These are phyloP conservation scores for Enhydra lutris DNA, from an alignment of 2,113 vertebrate genomes.

Conservation along the genomic window DNA sequence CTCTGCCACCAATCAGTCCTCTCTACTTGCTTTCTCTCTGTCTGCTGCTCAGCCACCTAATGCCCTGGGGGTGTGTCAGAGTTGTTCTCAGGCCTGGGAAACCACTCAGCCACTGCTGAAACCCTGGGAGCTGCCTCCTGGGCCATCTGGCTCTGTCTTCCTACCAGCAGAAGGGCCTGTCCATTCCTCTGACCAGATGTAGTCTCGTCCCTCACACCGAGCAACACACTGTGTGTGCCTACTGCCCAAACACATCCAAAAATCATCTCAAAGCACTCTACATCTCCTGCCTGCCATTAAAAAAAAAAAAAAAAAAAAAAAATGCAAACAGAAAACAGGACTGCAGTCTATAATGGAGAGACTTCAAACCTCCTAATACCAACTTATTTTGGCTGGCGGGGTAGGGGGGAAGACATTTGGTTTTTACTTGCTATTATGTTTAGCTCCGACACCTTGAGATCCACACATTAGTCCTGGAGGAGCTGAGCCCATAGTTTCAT, in stretches of 20 bases:
- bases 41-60: neutral
- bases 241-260: neutral
- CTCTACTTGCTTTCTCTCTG: neutral
- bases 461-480: neutral
- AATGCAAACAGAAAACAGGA: neutral
- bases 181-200: fast-evolving
- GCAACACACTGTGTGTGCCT: neutral
- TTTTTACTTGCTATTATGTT: neutral
- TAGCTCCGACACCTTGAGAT: neutral
- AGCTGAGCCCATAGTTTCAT: neutral
- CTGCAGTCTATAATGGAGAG: neutral
- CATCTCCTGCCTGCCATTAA: neutral
- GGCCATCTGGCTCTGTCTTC: neutral
- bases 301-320: neutral
- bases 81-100: neutral
- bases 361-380: neutral
- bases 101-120: neutral
- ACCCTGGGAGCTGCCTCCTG: neutral
- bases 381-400: neutral
- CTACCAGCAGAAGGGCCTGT: neutral
- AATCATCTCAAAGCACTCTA: neutral
- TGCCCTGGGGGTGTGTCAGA: neutral
- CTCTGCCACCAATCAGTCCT: neutral
- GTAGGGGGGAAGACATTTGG: neutral
- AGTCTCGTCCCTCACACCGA: neutral